Evolutionary conservation across 2,797 vertebrate genomes (phyloP), one percentile per base, ranked within the genome.

Genomic region (Acipenser oxyrinchus): DNA sequence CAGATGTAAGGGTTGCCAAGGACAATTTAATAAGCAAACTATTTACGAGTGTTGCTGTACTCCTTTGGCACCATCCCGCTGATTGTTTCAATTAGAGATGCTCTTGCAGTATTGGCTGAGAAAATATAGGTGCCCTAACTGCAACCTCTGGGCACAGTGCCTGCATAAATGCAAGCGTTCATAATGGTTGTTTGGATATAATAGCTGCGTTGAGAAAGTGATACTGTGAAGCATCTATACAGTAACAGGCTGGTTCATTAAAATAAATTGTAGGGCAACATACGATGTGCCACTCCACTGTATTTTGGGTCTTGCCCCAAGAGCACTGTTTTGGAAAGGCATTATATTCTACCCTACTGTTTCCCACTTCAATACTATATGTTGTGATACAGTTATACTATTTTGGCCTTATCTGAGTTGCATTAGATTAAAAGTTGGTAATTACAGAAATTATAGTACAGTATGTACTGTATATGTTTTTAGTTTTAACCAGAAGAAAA

Each of bases 51-150:
- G 61, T 51, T 11, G 15, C 11, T 6, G 57, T 60, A 23, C 48
- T 6, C 49, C 68, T 67, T 72, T 51, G 50, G 37, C 49, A 51
- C 60, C 15, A 63, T 49, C 64, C 62, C 68, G 70, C 73, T 82
- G 76, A 83, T 83, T 85, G 75, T 75, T 66, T 77, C 62, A 67
- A 76, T 79, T 82, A 78, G 76, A 72, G 75, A 51, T 23, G 9
- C 48, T 23, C 53, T 72, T 37, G 48, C 68, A 65, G 64, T n/a
- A 6, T 71, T 48, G 9, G 37, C 71, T 69, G 73, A 74, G 50
- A 10, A 68, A 60, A 61, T 10, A 48, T 57, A 48, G 58, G 13
- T 23, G 48, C 48, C 57, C 62, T 62, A 5, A 50, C 69, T 53
- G 52, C 48, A 66, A 65, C 68, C 68, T 62, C 13, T 61, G 61